A percentile compares a stretch with the other conserved stretches of the same genome.
Evolutionary conservation across 2,797 vertebrate species (phyloP).

Genomic region (Hypotaenidia philippensis): DNA sequence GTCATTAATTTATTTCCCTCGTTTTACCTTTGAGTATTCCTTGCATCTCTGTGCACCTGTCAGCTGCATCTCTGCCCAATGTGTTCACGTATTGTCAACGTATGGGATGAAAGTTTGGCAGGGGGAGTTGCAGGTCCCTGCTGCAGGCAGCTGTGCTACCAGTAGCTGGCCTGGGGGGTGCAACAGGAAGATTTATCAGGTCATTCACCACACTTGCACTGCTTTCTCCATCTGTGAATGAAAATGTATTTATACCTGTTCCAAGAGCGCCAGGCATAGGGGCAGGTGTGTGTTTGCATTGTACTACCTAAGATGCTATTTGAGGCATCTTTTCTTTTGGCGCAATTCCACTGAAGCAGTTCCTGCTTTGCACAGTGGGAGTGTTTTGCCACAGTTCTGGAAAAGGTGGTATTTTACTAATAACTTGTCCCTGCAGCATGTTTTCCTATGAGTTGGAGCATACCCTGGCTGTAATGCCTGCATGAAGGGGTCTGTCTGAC

Average conservation of each 20-base stretch:
- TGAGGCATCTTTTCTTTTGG: not conserved
- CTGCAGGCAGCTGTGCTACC: not conserved
- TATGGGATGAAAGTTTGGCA: not conserved
- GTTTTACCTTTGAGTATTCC: not conserved
- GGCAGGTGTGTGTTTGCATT: not conserved
- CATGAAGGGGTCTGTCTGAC: not conserved
- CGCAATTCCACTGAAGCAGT: not conserved
- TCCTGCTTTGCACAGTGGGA: conserved; percentile 3
- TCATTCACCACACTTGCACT: not conserved
- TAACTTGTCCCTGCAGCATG: not conserved
- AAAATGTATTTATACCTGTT: not conserved
- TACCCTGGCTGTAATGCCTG: not conserved
- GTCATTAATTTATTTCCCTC: not conserved
- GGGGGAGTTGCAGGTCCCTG: not conserved
- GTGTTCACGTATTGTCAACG: not conserved
- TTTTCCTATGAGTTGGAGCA: not conserved
- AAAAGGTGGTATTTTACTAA: conserved; percentile 9
- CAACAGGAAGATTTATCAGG: not conserved
- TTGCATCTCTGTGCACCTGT: accelerated
- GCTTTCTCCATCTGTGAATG: not conserved
- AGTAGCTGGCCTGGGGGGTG: not conserved
- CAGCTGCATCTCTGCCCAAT: not conserved
- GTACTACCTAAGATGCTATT: not conserved
- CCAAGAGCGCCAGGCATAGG: not conserved
- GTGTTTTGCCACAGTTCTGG: conserved; percentile 11